Evolutionary conservation across 2,797 vertebrate species (phyloP).

Genomic region (Xerus rutilus): DNA sequence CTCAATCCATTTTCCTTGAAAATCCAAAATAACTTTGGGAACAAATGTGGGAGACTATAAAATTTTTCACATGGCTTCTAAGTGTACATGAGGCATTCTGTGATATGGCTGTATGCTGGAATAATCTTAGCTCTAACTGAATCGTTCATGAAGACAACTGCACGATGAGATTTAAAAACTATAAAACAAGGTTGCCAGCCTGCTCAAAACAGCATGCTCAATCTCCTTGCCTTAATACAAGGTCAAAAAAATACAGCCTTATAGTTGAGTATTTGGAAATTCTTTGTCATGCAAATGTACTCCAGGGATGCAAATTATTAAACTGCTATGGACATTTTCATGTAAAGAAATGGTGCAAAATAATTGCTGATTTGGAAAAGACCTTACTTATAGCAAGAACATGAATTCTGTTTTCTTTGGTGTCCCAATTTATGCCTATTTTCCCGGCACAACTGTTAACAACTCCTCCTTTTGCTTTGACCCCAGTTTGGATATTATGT

Average conservation of each 20-base stretch:
- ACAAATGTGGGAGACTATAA: neutral
- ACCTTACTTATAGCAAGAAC: neutral
- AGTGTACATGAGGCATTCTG: neutral
- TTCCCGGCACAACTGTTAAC: neutral
- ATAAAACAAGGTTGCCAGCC: neutral
- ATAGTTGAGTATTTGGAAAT: neutral
- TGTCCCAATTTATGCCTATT: neutral
- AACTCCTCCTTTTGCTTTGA: neutral
- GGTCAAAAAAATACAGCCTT: neutral
- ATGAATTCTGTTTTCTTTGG: neutral
- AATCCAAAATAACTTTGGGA: neutral
- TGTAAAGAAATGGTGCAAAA: neutral
- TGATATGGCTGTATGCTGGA: neutral
- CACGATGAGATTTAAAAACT: neutral
- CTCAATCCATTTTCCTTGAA: neutral
- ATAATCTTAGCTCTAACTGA: neutral
- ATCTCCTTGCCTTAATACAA: neutral
- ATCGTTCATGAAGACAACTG: neutral
- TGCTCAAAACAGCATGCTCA: neutral
- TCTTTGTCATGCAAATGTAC: neutral
- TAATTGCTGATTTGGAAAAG: neutral
- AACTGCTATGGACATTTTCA: neutral
- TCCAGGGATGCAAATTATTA: neutral
- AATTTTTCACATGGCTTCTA: neutral
- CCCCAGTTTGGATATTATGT: neutral